phyloP scores from a whole-genome alignment of 1,140 invertebrate species.

The Zophobas atratus region DNA sequence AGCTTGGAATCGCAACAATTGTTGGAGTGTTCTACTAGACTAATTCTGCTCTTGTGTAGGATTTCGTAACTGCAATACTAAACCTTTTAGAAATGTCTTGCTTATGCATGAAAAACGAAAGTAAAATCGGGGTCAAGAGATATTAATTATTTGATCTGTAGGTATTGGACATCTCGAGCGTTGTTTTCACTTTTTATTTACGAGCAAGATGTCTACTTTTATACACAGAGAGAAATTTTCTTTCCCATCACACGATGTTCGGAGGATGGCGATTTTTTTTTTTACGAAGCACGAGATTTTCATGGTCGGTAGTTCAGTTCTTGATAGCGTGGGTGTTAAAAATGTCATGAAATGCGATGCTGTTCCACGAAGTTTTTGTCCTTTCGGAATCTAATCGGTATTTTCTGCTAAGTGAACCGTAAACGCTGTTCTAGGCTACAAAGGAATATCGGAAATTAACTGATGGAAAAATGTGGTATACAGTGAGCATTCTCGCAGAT shows the following conservation, averaged over 20 bases:
- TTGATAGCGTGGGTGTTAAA: neutral
- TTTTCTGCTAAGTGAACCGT: slow-evolving; percentile 4
- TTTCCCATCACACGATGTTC: neutral
- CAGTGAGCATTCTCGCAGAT: no score
- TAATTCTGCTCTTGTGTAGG: slow-evolving; percentile 13
- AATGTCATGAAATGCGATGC: neutral
- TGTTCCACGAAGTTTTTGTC: neutral
- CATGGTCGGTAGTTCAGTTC: neutral
- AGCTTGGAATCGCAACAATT: neutral
- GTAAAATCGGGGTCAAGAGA: slow-evolving; percentile 43
- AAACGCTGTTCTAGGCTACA: neutral
- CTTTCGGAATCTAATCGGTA: neutral
- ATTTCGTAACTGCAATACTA: slow-evolving; percentile 29
- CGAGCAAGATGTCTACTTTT: neutral
- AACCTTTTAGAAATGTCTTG: slow-evolving; percentile 33
- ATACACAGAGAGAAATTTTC: slow-evolving; percentile 14
- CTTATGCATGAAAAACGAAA: slow-evolving; percentile 44
- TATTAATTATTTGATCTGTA: slow-evolving; percentile 40
- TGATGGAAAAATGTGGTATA: neutral
- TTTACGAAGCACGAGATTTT: neutral
- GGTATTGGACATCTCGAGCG: slow-evolving; percentile 34
- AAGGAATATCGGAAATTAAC: neutral
- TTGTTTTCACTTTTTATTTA: slow-evolving; percentile 42
- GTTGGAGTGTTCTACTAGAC: slow-evolving; percentile 5
- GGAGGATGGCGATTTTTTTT: neutral